These are phyloP conservation scores for Lanius collurio DNA, from an alignment of 2,113 vertebrate genomes.

Conservation along the genomic window DNA sequence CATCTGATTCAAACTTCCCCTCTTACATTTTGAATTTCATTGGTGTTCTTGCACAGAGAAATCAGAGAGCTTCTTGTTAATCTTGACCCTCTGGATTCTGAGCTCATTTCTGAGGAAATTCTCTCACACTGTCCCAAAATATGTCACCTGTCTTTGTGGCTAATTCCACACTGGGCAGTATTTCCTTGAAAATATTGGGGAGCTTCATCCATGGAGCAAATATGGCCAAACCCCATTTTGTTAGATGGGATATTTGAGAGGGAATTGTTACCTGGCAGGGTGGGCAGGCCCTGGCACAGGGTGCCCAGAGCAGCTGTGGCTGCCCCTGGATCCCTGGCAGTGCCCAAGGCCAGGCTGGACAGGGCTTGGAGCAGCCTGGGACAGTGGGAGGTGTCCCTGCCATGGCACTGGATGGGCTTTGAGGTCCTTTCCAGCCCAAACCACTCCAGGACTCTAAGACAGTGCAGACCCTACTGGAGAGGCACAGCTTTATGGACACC, in stretches of 20 bases:
- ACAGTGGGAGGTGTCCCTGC: neutral
- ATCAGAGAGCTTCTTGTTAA: neutral
- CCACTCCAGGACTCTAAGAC: neutral
- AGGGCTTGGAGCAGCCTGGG: accelerated
- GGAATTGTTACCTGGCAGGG: accelerated
- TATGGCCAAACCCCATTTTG: accelerated
- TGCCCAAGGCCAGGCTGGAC: accelerated
- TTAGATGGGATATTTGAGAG: neutral
- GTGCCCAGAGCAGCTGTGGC: neutral
- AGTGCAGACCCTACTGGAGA: neutral
- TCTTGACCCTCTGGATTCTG: neutral
- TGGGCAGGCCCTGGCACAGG: neutral
- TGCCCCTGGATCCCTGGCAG: neutral
- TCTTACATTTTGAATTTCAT: neutral
- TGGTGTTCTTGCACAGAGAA: no score
- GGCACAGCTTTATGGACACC: neutral
- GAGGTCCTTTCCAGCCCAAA: neutral
- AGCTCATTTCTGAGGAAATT: neutral
- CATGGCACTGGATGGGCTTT: accelerated
- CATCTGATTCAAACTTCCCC: neutral
- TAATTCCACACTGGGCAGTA: neutral
- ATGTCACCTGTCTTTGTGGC: neutral
- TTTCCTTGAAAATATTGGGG: neutral
- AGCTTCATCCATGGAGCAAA: neutral
- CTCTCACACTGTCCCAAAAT: neutral